Base-by-base conservation (phyloP, 2,888 invertebrate genomes). In the Drosophila subsilvestris region DNA sequence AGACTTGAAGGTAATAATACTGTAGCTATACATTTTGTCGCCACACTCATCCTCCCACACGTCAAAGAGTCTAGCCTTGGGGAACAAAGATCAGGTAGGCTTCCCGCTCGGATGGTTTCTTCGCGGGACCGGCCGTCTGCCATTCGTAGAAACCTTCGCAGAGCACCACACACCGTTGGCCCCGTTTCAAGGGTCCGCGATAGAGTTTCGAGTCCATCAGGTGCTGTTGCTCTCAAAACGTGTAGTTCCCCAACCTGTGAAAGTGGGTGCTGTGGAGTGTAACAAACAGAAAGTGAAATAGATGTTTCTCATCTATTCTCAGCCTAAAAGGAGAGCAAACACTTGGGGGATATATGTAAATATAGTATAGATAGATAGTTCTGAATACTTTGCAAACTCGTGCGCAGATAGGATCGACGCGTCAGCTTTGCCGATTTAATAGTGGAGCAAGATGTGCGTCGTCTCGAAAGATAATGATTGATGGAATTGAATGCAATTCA, bases 141-240 rank as follows among this genome's bases (percentile, higher is more conserved):
- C 96, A 96, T 91, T 96, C 96, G 89, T 96, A 96, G 89, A 95
- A 97, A 56, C 97, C 97, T 92, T n/a, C n/a, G n/a, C n/a, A n/a
- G n/a, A n/a, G n/a, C n/a, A n/a, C n/a, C n/a, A n/a, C n/a, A n/a
- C n/a, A n/a, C n/a, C n/a, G n/a, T n/a, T n/a, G n/a, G n/a, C n/a
- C n/a, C n/a, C n/a, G n/a, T n/a, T n/a, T n/a, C n/a, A n/a, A n/a
- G n/a, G n/a, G n/a, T n/a, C n/a, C n/a, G n/a, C n/a, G n/a, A n/a
- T n/a, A n/a, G n/a, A n/a, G n/a, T n/a, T n/a, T n/a, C n/a, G n/a
- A n/a, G n/a, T n/a, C n/a, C n/a, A n/a, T n/a, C n/a, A n/a, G n/a
- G n/a, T n/a, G n/a, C 92, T 91, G 65, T 75, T 88, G 63, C 89
- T 69, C 65, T 92, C 92, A 69, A 90, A 92, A 69, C 92, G 92